These are phyloP conservation scores for Nestor notabilis DNA, from an alignment of 2,113 vertebrate genomes.

Conservation along the genomic window DNA sequence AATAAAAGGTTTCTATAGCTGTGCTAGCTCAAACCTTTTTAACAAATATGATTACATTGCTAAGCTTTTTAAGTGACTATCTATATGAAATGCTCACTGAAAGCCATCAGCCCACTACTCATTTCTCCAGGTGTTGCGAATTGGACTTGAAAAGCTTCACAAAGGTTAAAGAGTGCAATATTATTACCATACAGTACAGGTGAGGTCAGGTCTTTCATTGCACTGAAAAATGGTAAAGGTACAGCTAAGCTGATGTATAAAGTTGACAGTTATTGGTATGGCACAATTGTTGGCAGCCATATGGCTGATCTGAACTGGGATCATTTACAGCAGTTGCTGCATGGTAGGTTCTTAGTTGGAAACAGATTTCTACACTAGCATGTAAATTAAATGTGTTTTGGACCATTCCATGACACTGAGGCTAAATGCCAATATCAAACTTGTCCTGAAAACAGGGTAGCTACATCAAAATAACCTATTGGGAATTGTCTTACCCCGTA, in stretches of 20 bases:
- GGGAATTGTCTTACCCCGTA: not conserved
- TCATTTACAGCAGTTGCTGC: not conserved
- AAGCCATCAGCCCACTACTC: not conserved
- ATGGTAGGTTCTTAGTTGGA: not conserved
- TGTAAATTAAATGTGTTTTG: not conserved
- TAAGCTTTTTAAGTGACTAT: not conserved
- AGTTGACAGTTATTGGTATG: not conserved
- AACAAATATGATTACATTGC: not conserved
- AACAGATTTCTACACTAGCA: not conserved
- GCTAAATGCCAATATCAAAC: not conserved
- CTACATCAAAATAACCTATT: not conserved
- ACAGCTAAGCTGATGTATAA: not conserved
- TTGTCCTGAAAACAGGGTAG: fast-evolving
- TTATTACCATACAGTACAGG: not conserved
- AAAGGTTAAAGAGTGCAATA: not conserved
- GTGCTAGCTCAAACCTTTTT: not conserved
- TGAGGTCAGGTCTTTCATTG: not conserved
- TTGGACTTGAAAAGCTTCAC: not conserved
- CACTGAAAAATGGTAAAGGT: not conserved
- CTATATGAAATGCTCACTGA: not conserved
- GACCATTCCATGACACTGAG: not conserved
- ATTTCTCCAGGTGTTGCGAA: not conserved
- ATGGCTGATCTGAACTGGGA: not conserved
- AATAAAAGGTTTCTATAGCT: not conserved
- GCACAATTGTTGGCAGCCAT: not conserved